Evolutionary conservation across 2,888 invertebrate species (phyloP).

Genomic region (Nemotelus pantherinus): DNA sequence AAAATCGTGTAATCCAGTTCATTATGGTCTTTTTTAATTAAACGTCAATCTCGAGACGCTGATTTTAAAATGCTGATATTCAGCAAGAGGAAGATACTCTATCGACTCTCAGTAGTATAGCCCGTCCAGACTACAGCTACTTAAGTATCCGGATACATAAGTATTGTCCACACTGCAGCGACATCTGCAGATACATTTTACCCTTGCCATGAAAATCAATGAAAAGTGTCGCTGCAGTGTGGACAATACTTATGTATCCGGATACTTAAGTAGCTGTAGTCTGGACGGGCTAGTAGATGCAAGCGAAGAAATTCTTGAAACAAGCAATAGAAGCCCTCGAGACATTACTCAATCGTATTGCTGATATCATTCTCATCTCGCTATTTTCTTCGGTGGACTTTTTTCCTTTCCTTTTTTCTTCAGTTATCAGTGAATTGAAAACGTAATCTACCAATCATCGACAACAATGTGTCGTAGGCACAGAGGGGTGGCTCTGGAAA

Average conservation of each 20-base stretch:
- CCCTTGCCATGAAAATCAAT: no score
- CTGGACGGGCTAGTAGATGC: no score
- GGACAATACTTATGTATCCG: no score
- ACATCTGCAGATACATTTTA: no score
- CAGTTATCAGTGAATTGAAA: constrained; percentile 34
- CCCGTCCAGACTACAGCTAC: no score
- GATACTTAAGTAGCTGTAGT: no score
- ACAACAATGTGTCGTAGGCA: not conserved
- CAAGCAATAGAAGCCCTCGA: not conserved
- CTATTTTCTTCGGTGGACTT: not conserved
- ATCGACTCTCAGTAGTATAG: not conserved
- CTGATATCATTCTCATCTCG: not conserved
- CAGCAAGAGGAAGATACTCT: not conserved
- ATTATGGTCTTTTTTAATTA: constrained; percentile 27
- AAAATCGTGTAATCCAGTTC: constrained; percentile 27
- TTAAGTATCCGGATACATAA: no score
- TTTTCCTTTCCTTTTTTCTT: constrained; percentile 1
- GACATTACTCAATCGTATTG: not conserved
- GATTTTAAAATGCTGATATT: constrained; percentile 7
- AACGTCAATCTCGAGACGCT: constrained; percentile 28
- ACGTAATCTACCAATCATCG: constrained; percentile 24
- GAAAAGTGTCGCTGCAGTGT: no score
- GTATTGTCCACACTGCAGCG: no score
- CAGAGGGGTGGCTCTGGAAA: no score
- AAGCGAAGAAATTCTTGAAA: not conserved